Base-by-base conservation (phyloP, 2,797 vertebrate species). In the Cephalopachus bancanus region DNA sequence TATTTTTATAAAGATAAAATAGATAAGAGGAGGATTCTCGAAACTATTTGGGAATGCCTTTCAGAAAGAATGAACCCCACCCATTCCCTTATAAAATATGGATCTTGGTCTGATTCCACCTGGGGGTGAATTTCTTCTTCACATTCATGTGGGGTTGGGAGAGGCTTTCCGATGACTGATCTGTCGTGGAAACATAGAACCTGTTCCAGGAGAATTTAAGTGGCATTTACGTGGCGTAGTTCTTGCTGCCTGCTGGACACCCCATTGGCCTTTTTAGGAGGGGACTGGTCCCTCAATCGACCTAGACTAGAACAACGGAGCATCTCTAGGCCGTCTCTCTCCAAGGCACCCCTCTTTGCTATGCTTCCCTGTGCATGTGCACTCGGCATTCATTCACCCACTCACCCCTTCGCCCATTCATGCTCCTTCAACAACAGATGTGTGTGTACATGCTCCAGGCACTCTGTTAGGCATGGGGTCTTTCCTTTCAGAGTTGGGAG, bases 211-310 rank as follows among this genome's bases (percentile, higher is more conserved):
- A 33, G 44, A 26, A 7, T 44, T 6, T 2, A 15, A 9, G n/a
- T 1, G 51, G 10, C 12, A 16, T 0, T 1, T 6, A 0, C 5
- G 8, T 1, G 59, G 55, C 26, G 22, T 10, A 5, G 20, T 2
- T 59, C 53, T 26, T 3, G 0, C 60, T 10, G 1, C 0, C 0
- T n/a, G 17, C 19, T 16, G 22, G 64, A 12, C 30, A 6, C 1
- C 28, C 33, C 0, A 0, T 12, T 16, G 57, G n/a, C 51, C 62
- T 64, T 51, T 6, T 12, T 15, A n/a, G 62, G 67, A 3, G 10
- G 44, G 37, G 17, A 10, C 1, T 9, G 3, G 72, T 10, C 26
- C 0, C 6, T 1, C 0, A 0, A 0, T 0, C 11, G 60, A 44
- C 44, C 53, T 59, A 20, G 64, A 5, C 1, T 0, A 3, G 33